Evolutionary conservation across 2,888 invertebrate genomes (phyloP).

Genomic region (Hermaeophaga mercurialis): DNA sequence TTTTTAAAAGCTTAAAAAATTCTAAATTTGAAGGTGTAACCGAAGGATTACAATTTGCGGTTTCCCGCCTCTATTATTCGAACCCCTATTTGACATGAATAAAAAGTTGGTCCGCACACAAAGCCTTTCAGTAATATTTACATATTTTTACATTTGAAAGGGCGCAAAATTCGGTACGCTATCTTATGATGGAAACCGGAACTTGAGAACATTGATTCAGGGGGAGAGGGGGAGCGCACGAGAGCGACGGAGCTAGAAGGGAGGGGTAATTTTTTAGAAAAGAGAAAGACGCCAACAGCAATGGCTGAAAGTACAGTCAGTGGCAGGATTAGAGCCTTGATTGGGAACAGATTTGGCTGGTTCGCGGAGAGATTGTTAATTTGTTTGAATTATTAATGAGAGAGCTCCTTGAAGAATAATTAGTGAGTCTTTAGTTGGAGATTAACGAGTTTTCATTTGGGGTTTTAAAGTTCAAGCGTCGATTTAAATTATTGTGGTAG

Average conservation of each 20-base stretch:
- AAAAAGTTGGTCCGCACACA: slow-evolving; percentile 35
- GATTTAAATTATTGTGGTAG: background rate
- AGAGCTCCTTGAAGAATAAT: background rate
- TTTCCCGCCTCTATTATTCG: slow-evolving; percentile 13
- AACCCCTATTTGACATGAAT: slow-evolving; percentile 39
- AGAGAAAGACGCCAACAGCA: slow-evolving; percentile 35
- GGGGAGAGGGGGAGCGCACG: background rate
- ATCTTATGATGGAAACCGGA: slow-evolving; percentile 47
- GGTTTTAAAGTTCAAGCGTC: background rate
- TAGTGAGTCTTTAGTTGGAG: slow-evolving; percentile 1
- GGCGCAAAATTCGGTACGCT: slow-evolving; percentile 51
- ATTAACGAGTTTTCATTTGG: background rate
- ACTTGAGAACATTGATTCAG: slow-evolving; percentile 48
- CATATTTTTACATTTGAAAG: slow-evolving; percentile 56
- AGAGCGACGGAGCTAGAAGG: slow-evolving; percentile 24
- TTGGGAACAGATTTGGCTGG: slow-evolving; percentile 3
- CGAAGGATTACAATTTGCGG: no score
- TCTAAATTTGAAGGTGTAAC: no score
- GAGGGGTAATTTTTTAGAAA: slow-evolving; percentile 37
- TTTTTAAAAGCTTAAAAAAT: no score
- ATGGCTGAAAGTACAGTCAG: slow-evolving; percentile 41
- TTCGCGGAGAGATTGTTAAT: slow-evolving; percentile 1
- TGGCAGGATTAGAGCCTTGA: slow-evolving; percentile 20
- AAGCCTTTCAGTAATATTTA: slow-evolving; percentile 52
- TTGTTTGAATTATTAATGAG: slow-evolving; percentile 7